Percentiles rank a stretch among this genome's conserved stretches.
These are phyloP conservation scores for Melierax canorus DNA, from an alignment of 2,113 vertebrate species.

Conservation along the genomic window DNA sequence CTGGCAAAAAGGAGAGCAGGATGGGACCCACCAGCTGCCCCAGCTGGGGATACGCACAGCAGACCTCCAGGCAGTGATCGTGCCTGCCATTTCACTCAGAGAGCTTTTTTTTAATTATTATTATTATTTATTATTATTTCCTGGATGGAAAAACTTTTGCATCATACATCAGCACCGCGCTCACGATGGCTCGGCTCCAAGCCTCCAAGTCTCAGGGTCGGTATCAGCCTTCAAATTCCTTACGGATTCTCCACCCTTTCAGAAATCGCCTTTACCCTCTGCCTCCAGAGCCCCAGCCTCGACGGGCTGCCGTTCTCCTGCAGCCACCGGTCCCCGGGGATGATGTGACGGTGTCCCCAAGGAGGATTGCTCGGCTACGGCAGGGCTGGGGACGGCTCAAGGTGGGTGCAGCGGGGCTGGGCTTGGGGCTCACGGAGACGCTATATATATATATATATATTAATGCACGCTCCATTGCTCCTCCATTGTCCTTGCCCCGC, in stretches of 20 bases:
- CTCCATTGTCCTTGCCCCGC: background rate
- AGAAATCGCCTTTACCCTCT: too few relatives aligned
- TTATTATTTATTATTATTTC: background rate
- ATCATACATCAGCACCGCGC: accelerated
- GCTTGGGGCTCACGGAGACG: background rate
- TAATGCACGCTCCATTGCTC: accelerated
- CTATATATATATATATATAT: accelerated
- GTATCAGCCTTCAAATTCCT: background rate
- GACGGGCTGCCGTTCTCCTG: background rate
- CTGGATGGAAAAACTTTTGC: background rate
- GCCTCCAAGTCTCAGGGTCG: accelerated
- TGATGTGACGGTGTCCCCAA: accelerated
- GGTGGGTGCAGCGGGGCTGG: background rate
- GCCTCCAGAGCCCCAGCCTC: background rate
- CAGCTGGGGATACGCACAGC: accelerated
- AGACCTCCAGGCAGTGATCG: background rate
- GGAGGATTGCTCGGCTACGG: accelerated
- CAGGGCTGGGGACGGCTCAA: background rate
- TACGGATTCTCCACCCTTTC: background rate
- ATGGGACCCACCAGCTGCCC: background rate
- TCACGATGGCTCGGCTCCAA: accelerated
- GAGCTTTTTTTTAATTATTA: background rate
- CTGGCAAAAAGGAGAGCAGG: background rate
- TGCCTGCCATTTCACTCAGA: background rate
- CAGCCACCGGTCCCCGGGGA: background rate